Base-by-base conservation (phyloP, 2,797 vertebrate species). In the Poliocrania exsul region DNA sequence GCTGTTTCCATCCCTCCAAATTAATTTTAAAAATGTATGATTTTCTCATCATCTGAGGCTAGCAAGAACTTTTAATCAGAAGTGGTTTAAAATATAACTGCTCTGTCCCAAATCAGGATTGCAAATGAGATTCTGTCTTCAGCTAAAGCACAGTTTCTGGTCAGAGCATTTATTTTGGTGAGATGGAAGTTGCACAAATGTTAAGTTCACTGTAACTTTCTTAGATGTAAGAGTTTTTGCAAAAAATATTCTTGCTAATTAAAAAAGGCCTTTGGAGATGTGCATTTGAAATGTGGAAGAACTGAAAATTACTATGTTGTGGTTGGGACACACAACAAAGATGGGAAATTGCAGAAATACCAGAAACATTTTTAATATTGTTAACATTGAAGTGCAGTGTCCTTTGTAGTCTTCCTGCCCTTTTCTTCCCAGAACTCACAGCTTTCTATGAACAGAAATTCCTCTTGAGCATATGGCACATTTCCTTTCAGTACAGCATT, bases 1-100 rank as follows among this genome's bases (percentile, higher is more conserved):
- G 94, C 90, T 88, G 67, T 87, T 95, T 97, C 93, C 46, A 72
- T 94, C 61, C n/a, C 20, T 95, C 51, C 78, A 91, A 87, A 88
- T 86, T 89, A 91, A 90, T 92, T 87, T 90, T 81, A 70, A 66
- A 95, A 81, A 89, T 86, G 38, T 81, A 79, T 96, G 35, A 91
- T 94, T 96, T 97, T 95, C 84, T 94, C 17, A 9, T 81, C 38
- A 33, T 91, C 62, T 89, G 82, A 88, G 74, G 35, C n/a, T 75
- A 67, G 26, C 60, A 81, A 79, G 56, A 96, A 50, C 31, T 87
- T 96, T 86, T 92, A 92, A 77, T 78, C 81, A 89, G 28, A 78
- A 89, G 33, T 67, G 49, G 51, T 93, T 78, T 61, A 77, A 91
- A 94, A 96, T 90, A 66, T 69, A 93, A 70, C 31, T 86, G 23